These are phyloP conservation scores for Hyperoplus immaculatus DNA, from an alignment of 2,797 vertebrate genomes.

Conservation along the genomic window DNA sequence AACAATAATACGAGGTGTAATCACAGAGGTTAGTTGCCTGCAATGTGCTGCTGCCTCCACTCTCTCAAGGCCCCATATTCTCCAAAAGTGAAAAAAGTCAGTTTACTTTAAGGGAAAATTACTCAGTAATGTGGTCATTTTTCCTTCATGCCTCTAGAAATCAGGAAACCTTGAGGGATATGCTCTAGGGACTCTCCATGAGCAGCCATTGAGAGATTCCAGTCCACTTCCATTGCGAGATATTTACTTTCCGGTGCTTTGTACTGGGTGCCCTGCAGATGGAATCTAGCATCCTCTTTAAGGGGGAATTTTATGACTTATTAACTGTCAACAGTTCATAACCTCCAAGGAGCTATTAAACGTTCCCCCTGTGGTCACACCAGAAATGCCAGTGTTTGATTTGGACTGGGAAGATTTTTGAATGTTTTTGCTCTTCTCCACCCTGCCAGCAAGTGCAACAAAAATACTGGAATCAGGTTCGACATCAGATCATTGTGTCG, in stretches of 20 bases:
- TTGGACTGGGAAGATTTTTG: conserved; percentile 82
- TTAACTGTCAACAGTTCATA: conserved; percentile 99
- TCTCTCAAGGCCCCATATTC: conserved; percentile 70
- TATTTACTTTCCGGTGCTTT: conserved; percentile 96
- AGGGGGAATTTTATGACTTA: conserved; percentile 98
- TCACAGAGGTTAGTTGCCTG: conserved; percentile 82
- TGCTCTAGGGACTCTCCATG: conserved; percentile 91
- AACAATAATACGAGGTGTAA: conserved; percentile 89
- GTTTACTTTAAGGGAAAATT: conserved; percentile 90
- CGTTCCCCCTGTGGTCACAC: conserved; percentile 90
- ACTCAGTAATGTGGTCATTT: conserved; percentile 94
- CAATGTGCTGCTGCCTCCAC: conserved; percentile 74
- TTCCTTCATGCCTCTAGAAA: conserved; percentile 92
- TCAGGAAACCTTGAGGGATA: conserved; percentile 91
- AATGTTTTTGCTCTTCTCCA: conserved; percentile 72
- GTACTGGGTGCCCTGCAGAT: conserved; percentile 92
- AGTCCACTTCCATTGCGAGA: conserved; percentile 91
- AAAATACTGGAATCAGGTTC: conserved; percentile 56
- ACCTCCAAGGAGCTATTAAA: conserved; percentile 96
- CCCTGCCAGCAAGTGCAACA: conserved; percentile 74
- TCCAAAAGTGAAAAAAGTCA: conserved; percentile 73
- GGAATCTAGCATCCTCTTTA: conserved; percentile 95
- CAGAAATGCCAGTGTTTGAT: conserved; percentile 94
- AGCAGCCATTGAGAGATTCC: conserved; percentile 94
- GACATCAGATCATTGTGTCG: conserved; percentile 62